Conservation (phyloP, 2,797 vertebrate genomes). For the Sylvilagus floridanus region DNA sequence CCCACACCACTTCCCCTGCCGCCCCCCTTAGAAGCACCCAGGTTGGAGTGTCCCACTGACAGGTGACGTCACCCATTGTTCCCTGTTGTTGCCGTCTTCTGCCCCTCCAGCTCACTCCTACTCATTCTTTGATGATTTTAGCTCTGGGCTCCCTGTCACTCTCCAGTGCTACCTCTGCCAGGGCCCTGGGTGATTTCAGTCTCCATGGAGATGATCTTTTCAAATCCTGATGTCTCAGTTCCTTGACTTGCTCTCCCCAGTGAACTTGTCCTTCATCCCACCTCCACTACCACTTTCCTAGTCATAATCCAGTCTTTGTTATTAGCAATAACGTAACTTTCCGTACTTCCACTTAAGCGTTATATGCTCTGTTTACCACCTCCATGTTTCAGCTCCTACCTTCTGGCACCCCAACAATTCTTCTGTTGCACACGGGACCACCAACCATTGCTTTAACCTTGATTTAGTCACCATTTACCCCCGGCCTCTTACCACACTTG, state of each 20-base stretch:
- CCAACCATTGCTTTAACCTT: not conserved
- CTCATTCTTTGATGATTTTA: not conserved
- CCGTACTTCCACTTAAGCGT: not conserved
- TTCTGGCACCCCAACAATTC: not conserved
- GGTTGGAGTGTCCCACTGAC: not conserved
- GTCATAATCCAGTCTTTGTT: no score
- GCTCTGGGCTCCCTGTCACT: not conserved
- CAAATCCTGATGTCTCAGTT: not conserved
- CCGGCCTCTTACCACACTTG: not conserved
- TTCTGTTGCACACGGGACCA: not conserved
- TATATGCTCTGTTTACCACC: not conserved
- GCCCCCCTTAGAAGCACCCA: not conserved
- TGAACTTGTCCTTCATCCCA: not conserved
- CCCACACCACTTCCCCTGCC: not conserved
- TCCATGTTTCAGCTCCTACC: not conserved
- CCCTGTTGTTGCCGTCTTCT: not conserved
- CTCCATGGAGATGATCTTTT: slow-evolving; percentile 33
- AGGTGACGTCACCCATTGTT: not conserved
- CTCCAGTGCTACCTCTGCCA: not conserved
- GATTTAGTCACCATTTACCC: not conserved
- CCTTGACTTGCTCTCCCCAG: not conserved
- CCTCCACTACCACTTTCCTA: not conserved
- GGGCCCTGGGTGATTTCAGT: not conserved
- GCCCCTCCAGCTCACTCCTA: not conserved
- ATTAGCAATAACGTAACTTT: not conserved